These are phyloP conservation scores for Dioctria linearis DNA, from an alignment of 2,888 invertebrate species.

Conservation along the genomic window DNA sequence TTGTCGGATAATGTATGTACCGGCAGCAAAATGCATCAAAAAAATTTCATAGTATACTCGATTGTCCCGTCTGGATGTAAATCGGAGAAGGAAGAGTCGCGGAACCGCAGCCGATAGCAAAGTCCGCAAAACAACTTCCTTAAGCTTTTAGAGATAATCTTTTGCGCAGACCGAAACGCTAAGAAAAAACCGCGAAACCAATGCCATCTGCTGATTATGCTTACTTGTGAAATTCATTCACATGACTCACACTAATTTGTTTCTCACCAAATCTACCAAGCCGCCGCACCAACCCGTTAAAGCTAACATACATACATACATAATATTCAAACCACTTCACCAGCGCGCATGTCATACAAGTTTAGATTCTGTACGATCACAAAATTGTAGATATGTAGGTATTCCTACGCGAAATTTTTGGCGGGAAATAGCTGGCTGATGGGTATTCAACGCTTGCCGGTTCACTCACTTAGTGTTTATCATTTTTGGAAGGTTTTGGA, in stretches of 20 bases:
- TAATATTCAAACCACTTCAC: not conserved
- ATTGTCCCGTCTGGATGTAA: too few relatives aligned
- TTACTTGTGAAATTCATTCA: conserved; percentile 36
- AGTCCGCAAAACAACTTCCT: not conserved
- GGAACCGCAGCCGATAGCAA: not conserved
- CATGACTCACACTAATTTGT: conserved; percentile 16
- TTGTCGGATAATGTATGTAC: not conserved
- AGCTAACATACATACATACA: too few relatives aligned
- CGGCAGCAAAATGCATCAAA: not conserved
- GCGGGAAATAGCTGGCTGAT: not conserved
- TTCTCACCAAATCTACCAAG: not conserved
- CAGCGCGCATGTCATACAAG: conserved; percentile 2
- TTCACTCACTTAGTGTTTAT: not conserved
- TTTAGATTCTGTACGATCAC: not conserved
- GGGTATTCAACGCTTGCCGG: too few relatives aligned
- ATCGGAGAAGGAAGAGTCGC: not conserved
- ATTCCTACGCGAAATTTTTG: conserved; percentile 38
- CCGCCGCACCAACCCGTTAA: not conserved
- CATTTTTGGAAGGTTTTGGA: conserved; percentile 1
- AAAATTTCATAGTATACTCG: too few relatives aligned
- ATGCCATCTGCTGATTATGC: not conserved
- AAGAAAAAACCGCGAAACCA: too few relatives aligned
- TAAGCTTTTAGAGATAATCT: not conserved
- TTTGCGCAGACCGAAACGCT: not conserved
- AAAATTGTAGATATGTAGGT: not conserved